These are phyloP conservation scores for Ellobium chinense DNA, from an alignment of 2,888 invertebrate species.

Conservation along the genomic window DNA sequence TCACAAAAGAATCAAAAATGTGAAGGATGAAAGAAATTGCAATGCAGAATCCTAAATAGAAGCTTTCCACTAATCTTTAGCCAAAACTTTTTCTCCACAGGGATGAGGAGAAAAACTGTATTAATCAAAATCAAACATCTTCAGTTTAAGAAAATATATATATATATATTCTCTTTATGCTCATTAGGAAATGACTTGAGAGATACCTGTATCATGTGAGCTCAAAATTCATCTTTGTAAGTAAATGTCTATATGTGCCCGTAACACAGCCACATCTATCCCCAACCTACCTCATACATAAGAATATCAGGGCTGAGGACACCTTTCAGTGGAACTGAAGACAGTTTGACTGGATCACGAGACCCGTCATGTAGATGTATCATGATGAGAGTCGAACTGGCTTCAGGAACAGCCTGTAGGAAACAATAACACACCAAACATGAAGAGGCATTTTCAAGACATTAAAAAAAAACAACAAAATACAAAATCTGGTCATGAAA, in stretches of 20 bases:
- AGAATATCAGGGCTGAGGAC: conserved; percentile 69
- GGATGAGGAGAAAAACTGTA: too few species aligned
- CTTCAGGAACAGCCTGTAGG: conserved; percentile 8
- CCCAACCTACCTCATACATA: conserved; percentile 63
- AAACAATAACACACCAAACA: neutral
- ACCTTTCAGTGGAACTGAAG: conserved; percentile 56
- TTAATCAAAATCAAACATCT: too few species aligned
- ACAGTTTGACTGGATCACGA: conserved; percentile 54
- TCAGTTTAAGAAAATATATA: too few species aligned
- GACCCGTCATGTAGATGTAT: conserved; percentile 33
- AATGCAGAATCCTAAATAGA: too few species aligned
- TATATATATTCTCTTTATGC: neutral
- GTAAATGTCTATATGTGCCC: too few species aligned
- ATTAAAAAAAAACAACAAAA: too few species aligned
- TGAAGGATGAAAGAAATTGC: too few species aligned
- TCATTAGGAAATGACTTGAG: neutral
- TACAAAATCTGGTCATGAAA: too few species aligned
- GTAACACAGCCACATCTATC: neutral
- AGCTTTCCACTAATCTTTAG: too few species aligned
- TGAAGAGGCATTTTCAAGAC: neutral
- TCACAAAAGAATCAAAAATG: too few species aligned
- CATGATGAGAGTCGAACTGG: conserved; percentile 26
- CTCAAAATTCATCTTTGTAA: too few species aligned
- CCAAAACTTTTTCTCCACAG: too few species aligned
- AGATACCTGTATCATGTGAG: neutral